Conservation (phyloP, 2,888 invertebrate species). For the Euzetes globulus region DNA sequence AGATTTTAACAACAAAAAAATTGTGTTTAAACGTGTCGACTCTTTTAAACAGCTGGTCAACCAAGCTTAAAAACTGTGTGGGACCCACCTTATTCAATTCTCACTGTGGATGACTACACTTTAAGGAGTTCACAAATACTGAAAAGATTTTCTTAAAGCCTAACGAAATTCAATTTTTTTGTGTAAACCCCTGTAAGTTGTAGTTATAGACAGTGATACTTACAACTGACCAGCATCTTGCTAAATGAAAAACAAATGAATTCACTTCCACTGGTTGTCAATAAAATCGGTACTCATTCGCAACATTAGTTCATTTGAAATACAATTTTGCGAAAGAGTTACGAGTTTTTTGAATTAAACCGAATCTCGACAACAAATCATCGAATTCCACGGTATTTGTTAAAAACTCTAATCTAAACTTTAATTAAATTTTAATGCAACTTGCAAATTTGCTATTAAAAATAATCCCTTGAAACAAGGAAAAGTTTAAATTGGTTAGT, state of each 20-base stretch:
- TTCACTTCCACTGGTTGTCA: neutral
- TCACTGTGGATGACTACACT: no score
- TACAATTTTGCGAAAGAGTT: conserved; percentile 17
- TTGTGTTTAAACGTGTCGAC: no score
- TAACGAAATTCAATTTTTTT: neutral
- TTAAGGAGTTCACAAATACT: neutral
- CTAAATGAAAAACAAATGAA: neutral
- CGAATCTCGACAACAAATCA: neutral
- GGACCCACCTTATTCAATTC: no score
- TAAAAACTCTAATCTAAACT: neutral
- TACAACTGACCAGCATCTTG: neutral
- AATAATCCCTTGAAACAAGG: no score
- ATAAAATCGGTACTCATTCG: conserved; percentile 15
- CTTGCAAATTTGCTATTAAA: no score
- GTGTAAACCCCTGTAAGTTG: neutral
- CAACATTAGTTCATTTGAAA: conserved; percentile 3
- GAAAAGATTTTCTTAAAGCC: neutral
- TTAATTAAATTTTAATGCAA: no score
- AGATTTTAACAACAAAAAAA: no score
- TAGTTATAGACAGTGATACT: neutral
- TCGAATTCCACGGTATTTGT: neutral
- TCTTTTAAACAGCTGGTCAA: no score
- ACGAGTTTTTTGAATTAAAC: neutral
- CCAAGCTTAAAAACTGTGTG: no score
- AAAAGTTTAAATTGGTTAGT: no score